Conservation (phyloP, 1,140 invertebrate genomes). For the Apis florea region DNA sequence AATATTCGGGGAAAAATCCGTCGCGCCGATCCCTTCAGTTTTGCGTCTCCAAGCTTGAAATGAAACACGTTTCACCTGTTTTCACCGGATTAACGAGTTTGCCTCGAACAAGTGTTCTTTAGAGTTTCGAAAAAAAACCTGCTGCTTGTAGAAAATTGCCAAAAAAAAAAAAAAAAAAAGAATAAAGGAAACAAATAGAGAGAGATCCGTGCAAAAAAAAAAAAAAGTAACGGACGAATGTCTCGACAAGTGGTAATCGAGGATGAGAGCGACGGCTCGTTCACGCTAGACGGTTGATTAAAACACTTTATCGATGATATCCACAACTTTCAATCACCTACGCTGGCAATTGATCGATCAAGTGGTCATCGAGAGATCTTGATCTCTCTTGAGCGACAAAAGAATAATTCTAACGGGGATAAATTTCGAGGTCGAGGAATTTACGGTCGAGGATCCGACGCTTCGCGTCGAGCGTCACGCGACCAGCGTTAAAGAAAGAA, state of each 20-base stretch:
- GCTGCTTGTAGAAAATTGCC: not conserved
- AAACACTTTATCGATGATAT: not conserved
- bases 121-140: not conserved
- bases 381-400: no score
- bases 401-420: no score
- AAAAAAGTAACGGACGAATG: no score
- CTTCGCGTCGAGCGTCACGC: conserved; percentile 15
- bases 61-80: conserved; percentile 29
- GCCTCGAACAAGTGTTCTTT: not conserved
- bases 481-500: not conserved
- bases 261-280: no score
- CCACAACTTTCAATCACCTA: no score
- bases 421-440: no score
- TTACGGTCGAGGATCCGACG: no score
- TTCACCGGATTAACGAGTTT: conserved; percentile 33
- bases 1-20: conserved; percentile 62
- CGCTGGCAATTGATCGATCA: not conserved
- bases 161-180: no score
- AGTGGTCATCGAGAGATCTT: no score
- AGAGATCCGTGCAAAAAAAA: no score
- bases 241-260: not conserved
- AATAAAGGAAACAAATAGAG: not conserved
- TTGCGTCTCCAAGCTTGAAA: not conserved
- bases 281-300: not conserved
- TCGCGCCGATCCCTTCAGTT: not conserved